Percentiles rank a stretch among this genome's conserved stretches.
These are phyloP conservation scores for Phengaris alcon DNA, from an alignment of 2,888 invertebrate genomes.

Conservation along the genomic window DNA sequence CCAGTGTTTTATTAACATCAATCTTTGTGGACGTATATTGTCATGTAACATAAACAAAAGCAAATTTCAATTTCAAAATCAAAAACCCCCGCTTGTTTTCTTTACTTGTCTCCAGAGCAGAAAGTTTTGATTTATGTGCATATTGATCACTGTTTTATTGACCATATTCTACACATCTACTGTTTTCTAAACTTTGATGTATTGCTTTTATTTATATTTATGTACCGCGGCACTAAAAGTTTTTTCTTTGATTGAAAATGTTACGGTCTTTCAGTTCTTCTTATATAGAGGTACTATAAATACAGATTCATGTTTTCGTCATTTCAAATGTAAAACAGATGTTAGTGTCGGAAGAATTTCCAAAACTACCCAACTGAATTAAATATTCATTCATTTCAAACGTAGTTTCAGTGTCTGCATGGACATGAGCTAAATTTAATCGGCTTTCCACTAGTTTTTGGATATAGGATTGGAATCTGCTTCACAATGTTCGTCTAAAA, in stretches of 20 bases:
- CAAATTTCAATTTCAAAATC: constrained; percentile 54
- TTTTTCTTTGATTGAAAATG: not conserved
- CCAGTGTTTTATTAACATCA: not conserved
- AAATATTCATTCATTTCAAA: constrained; percentile 20
- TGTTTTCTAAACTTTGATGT: not conserved
- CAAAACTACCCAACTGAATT: not conserved
- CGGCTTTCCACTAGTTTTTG: constrained; percentile 1
- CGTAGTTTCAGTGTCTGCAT: not conserved
- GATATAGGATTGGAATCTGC: not conserved
- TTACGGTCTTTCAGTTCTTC: too few species aligned
- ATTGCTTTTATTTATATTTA: not conserved
- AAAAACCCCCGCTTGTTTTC: constrained; percentile 60
- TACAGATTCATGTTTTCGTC: not conserved
- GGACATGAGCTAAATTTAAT: constrained; percentile 7
- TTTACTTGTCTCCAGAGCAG: constrained; percentile 45
- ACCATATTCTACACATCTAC: not conserved
- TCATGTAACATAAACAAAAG: constrained; percentile 30
- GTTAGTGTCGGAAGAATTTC: constrained; percentile 2
- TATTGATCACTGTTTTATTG: constrained; percentile 36
- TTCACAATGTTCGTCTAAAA: not conserved
- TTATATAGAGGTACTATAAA: too few species aligned
- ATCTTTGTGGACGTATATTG: not conserved
- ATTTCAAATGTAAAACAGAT: constrained; percentile 24
- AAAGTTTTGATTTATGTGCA: constrained; percentile 47
- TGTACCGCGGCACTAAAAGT: not conserved